phyloP scores from a whole-genome alignment of 2,113 vertebrate species.

The Brachyhypopomus occidentalis region DNA sequence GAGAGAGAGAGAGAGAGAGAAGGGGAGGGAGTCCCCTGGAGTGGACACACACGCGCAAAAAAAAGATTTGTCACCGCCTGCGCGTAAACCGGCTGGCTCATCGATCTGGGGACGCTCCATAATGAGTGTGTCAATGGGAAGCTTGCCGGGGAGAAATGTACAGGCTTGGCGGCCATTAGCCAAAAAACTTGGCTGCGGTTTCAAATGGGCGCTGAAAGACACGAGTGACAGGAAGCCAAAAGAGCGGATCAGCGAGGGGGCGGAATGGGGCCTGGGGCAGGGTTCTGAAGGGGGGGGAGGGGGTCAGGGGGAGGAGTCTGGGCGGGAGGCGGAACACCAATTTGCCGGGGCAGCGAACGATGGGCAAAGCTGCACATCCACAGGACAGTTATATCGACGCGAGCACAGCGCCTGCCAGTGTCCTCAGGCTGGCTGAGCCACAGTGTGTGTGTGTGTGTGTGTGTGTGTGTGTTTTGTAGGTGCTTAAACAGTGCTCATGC shows the following conservation, averaged over 20 bases:
- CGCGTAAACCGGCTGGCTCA: constrained; percentile 64
- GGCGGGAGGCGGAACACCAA: too few species aligned
- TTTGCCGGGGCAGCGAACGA: too few species aligned
- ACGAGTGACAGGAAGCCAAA: neutral
- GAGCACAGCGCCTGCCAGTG: too few species aligned
- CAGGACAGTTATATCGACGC: too few species aligned
- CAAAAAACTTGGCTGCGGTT: constrained; percentile 52
- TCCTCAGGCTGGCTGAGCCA: too few species aligned
- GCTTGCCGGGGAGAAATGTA: constrained; percentile 56
- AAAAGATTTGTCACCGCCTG: constrained; percentile 68
- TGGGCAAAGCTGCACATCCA: too few species aligned
- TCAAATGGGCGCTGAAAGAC: neutral
- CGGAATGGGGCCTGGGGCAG: too few species aligned
- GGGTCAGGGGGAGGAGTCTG: too few species aligned
- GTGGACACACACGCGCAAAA: constrained; percentile 1
- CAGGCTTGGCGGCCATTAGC: constrained; percentile 57
- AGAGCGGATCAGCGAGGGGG: neutral
- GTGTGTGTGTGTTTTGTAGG: too few species aligned
- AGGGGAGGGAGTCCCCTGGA: neutral
- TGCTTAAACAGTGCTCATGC: too few species aligned
- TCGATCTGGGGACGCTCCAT: constrained; percentile 66
- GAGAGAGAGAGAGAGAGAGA: constrained; percentile 40
- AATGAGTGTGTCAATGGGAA: constrained; percentile 64
- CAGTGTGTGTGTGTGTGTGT: too few species aligned
- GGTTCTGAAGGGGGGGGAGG: too few species aligned